Base-by-base conservation (phyloP, 2,113 vertebrate species). In the Tringa solitaria region DNA sequence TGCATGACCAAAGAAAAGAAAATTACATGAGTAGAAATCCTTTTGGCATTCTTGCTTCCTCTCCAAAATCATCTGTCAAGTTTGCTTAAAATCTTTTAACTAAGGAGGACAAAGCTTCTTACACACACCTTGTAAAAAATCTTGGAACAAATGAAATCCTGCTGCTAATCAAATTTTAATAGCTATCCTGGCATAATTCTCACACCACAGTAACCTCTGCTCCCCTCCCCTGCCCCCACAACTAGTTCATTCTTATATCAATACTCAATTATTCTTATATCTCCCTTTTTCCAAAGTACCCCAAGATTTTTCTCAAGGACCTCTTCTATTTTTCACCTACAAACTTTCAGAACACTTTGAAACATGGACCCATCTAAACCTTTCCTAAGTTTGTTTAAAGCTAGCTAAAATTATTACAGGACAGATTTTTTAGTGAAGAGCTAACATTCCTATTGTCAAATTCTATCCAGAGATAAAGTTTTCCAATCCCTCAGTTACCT, bases 401-500 rank as follows among this genome's bases (percentile, higher is more conserved):
- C 56, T 60, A 46, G 13, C 8, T 48, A 48, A 75, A 87, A 75
- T 54, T 72, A 48, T 20, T 76, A 33, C 13, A 76, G 16, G 23
- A 43, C 5, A 73, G 10, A 51, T 37, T 30, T 61, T 57, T 65
- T 20, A 61, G 14, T 35, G 21, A 70, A 92, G 80, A 57, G 16
- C 46, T 45, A 69, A 54, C 17, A 59, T 43, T 57, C n/a, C 5
- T 14, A 23, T 6, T 68, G 9, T 46, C 26, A 83, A 77, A 77
- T 60, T 70, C 45, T 59, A 67, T 35, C 3, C 28, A 73, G 22
- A 63, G 45, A 84, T 17, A 73, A 73, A 56, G 21, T 15, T 46
- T 85, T 82, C 10, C 22, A 82, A 33, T 28, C n/a, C 28, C 32
- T 57, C 12, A 53, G 63, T 97, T 96, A 98, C 99, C 99, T 99